Evolutionary conservation across 1,140 invertebrate species (phyloP), one percentile per base, ranked within the genome.

Genomic region (Aricia agestis): DNA sequence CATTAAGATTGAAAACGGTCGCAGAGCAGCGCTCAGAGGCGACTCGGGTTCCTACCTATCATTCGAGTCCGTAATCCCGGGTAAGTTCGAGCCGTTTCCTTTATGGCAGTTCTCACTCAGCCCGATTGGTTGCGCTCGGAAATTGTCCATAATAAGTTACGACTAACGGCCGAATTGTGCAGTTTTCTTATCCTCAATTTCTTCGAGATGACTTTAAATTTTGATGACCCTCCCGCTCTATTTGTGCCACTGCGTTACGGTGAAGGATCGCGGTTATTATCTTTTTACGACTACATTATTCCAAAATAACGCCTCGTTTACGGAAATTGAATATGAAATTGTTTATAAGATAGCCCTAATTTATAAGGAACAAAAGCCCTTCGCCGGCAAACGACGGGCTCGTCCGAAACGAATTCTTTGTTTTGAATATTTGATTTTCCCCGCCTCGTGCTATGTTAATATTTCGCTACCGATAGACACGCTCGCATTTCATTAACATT

Each of bases 121-220:
- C 71, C 74, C 83, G 82, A 89, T 89, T 89, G 86, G 83, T 86
- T 83, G 78, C 77, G 79, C 77, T 85, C 82, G 83, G 81, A 85
- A 86, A 88, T 88, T 82, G 81, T 84, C 83, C 82, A 84, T 84
- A 84, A 83, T 86, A 85, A 88, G 72, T 84, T 82, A 88, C 80
- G 78, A 79, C 78, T 82, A 80, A 86, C 83, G 76, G 80, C 73
- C 71, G 76, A 76, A 81, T 79, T 82, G 81, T 82, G 77, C 78
- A 82, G 79, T 83, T 77, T 78, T 81, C 76, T 82, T 81, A 81
- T 80, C 76, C 76, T 75, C 74, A 78, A 77, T 85, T 82, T 80
- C 79, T 77, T 77, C 76, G 66, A 77, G 73, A 75, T 70, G 75
- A 74, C 79, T 86, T 82, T 78, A 80, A 86, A 82, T 83, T 81